Conservation (phyloP, 2,888 invertebrate genomes). For the Cephus pulcher region DNA sequence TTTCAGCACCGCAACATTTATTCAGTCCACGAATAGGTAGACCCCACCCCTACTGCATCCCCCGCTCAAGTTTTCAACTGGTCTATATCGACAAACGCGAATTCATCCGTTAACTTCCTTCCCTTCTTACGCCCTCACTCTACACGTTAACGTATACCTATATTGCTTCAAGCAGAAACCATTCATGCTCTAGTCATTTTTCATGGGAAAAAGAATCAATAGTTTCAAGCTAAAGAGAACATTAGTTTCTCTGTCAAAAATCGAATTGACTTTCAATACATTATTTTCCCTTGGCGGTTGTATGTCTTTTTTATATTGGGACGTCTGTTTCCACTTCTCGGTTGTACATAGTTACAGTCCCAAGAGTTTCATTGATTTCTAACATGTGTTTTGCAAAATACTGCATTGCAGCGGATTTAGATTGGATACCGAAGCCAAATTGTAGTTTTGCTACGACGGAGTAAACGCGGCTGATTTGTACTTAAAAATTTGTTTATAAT, state of each 20-base stretch:
- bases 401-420: not conserved
- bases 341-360: not conserved
- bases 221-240: not conserved
- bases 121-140: too few relatives aligned
- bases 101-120: not conserved
- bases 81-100: not conserved
- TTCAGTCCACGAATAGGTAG: too few relatives aligned
- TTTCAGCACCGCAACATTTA: too few relatives aligned
- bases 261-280: not conserved
- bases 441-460: not conserved
- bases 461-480: not conserved
- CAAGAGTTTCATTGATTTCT: not conserved
- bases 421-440: not conserved
- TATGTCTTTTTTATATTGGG: not conserved
- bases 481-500: not conserved
- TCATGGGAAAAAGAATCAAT: not conserved
- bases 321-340: not conserved
- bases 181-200: not conserved
- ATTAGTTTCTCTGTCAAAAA: not conserved
- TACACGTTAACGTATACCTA: not conserved
- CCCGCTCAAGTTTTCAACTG: too few relatives aligned
- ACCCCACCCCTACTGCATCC: too few relatives aligned
- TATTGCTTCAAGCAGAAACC: not conserved
- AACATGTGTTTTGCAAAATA: not conserved
- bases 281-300: not conserved